These are phyloP conservation scores for Apamea crenata DNA, from an alignment of 2,888 invertebrate species.

Conservation along the genomic window DNA sequence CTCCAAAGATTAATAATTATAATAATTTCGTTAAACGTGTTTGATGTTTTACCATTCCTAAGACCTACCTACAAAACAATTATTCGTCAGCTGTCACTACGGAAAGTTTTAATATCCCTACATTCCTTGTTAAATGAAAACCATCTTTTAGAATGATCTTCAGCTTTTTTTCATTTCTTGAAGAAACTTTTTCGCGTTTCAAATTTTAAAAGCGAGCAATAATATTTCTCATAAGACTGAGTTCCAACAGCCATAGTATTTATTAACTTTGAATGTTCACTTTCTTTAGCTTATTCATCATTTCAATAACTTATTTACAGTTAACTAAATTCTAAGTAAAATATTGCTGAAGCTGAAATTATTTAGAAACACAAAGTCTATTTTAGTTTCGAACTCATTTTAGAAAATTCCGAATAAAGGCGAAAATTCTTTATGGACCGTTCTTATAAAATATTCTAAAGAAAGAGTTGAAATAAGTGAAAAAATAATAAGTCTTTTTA, in stretches of 20 bases:
- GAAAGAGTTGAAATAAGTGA: neutral
- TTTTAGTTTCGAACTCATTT: conserved; percentile 43
- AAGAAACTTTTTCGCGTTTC: neutral
- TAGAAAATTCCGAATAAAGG: neutral
- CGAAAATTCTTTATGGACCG: neutral
- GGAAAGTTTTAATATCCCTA: neutral
- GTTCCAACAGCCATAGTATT: conserved; percentile 22
- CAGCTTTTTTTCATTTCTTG: conserved; percentile 1
- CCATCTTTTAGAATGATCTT: neutral
- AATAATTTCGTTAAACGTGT: neutral
- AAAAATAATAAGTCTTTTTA: neutral
- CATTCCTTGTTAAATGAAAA: neutral
- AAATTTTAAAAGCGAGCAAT: conserved; percentile 21
- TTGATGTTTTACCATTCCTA: neutral
- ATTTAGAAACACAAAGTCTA: conserved; percentile 14
- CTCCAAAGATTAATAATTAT: neutral
- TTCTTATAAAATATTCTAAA: neutral
- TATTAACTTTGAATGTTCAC: conserved; percentile 18
- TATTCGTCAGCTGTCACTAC: neutral
- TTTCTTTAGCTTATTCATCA: conserved; percentile 33
- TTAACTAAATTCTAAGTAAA: conserved; percentile 32
- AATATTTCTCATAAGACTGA: conserved; percentile 16
- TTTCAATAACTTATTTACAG: conserved; percentile 45
- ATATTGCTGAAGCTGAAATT: conserved; percentile 32
- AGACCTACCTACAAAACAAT: neutral